Evolutionary conservation across 2,113 vertebrate species (phyloP).

Genomic region (Pipa parva): DNA sequence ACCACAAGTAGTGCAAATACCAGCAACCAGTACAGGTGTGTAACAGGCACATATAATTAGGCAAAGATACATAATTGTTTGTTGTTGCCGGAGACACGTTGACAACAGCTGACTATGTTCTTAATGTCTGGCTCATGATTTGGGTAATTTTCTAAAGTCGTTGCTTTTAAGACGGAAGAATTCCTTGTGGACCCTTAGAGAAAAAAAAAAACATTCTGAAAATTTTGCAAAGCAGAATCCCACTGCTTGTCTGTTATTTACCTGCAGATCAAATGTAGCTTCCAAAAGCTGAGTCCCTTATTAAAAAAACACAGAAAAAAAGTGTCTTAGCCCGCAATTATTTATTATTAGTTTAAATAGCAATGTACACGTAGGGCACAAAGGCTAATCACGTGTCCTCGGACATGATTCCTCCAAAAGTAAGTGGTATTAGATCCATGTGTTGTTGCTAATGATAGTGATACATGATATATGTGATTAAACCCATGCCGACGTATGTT

Average conservation of each 20-base stretch:
- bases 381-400: slow-evolving; percentile 6
- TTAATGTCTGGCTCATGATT: slow-evolving; percentile 56
- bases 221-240: slow-evolving; percentile 48
- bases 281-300: slow-evolving; percentile 43
- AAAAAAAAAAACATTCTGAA: slow-evolving; percentile 47
- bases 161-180: slow-evolving; percentile 48
- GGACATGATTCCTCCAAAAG: not conserved
- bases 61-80: slow-evolving; percentile 59
- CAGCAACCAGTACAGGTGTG: slow-evolving; percentile 51
- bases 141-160: slow-evolving; percentile 57
- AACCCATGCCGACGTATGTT: slow-evolving; percentile 8
- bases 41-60: slow-evolving; percentile 58
- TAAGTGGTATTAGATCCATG: slow-evolving; percentile 6
- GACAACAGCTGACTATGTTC: slow-evolving; percentile 58
- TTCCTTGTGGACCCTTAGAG: slow-evolving; percentile 52
- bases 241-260: slow-evolving; percentile 54
- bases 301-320: slow-evolving; percentile 8
- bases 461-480: slow-evolving; percentile 19
- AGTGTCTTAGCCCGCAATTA: slow-evolving; percentile 6
- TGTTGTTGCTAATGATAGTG: slow-evolving; percentile 14
- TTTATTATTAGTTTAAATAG: slow-evolving; percentile 30
- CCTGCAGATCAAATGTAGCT: slow-evolving; percentile 46
- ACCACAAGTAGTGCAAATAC: slow-evolving; percentile 53
- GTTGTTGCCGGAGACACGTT: slow-evolving; percentile 59
- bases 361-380: not conserved